These are phyloP conservation scores for Neotragus pygmaeus DNA, from an alignment of 2,113 vertebrate species.

Conservation along the genomic window DNA sequence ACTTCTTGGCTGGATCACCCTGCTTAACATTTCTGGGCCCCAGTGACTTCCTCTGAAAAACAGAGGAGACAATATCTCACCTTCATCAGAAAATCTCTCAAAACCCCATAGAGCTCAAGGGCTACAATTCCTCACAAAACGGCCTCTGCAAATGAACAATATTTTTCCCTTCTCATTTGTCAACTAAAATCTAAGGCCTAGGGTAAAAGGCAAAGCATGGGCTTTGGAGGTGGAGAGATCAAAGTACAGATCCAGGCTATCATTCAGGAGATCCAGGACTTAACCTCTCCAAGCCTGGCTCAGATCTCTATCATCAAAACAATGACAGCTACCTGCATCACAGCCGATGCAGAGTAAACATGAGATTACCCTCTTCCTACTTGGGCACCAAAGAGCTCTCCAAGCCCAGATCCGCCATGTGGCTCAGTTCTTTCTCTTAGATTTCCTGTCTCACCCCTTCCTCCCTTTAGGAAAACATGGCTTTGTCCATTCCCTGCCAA, in stretches of 20 bases:
- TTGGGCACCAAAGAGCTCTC: not conserved
- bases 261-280: not conserved
- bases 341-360: not conserved
- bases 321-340: not conserved
- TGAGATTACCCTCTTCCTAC: not conserved
- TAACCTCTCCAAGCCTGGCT: not conserved
- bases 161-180: not conserved
- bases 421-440: not conserved
- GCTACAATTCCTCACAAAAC: not conserved
- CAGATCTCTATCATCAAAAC: not conserved
- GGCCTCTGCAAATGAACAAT: not conserved
- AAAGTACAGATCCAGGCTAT: not conserved
- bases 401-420: not conserved
- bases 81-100: not conserved
- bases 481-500: not conserved
- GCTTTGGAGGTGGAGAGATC: not conserved
- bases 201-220: not conserved
- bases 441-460: not conserved
- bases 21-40: not conserved
- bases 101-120: constrained; percentile 25
- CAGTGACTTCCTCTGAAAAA: not conserved
- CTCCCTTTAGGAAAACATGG: not conserved
- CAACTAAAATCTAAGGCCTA: constrained; percentile 29
- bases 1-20: not conserved
- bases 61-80: not conserved